These are phyloP conservation scores for Micropoecilia bifurca DNA, from an alignment of 2,797 vertebrate species.

Conservation along the genomic window DNA sequence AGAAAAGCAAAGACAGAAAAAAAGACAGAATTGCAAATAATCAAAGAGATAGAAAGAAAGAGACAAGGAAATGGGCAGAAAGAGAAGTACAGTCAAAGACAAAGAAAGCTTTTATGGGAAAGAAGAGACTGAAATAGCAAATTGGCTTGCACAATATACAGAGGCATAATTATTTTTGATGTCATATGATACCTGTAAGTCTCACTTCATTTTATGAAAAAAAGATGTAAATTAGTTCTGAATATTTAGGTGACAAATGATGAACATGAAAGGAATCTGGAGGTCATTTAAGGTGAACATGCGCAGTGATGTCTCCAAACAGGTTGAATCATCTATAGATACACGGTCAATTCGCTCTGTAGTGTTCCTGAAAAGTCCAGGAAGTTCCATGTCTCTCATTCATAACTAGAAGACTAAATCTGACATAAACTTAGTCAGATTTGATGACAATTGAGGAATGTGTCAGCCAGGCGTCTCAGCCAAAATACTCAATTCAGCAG, in stretches of 20 bases:
- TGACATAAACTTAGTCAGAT: background rate
- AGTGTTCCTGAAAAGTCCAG: background rate
- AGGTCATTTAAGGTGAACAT: background rate
- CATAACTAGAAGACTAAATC: background rate
- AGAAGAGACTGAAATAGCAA: too few species aligned
- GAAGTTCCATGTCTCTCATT: too few species aligned
- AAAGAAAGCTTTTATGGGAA: too few species aligned
- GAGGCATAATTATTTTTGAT: background rate
- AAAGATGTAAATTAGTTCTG: background rate
- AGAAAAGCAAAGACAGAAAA: too few species aligned
- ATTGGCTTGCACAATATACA: too few species aligned
- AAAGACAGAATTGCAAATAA: too few species aligned
- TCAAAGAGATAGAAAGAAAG: too few species aligned
- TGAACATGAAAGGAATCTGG: background rate
- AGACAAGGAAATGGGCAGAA: too few species aligned
- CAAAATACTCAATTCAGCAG: constrained; percentile 40
- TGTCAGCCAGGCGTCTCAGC: constrained; percentile 21
- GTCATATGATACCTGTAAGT: background rate
- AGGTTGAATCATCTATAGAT: background rate
- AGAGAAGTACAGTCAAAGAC: too few species aligned
- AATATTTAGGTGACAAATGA: background rate
- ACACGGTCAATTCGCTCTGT: background rate
- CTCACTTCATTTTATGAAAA: background rate
- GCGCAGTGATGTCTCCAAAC: background rate
- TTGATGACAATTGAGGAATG: constrained; percentile 43